Evolutionary conservation across 2,888 invertebrate genomes (phyloP), one percentile per base, ranked within the genome.

Genomic region (Athripsodes cinereus): DNA sequence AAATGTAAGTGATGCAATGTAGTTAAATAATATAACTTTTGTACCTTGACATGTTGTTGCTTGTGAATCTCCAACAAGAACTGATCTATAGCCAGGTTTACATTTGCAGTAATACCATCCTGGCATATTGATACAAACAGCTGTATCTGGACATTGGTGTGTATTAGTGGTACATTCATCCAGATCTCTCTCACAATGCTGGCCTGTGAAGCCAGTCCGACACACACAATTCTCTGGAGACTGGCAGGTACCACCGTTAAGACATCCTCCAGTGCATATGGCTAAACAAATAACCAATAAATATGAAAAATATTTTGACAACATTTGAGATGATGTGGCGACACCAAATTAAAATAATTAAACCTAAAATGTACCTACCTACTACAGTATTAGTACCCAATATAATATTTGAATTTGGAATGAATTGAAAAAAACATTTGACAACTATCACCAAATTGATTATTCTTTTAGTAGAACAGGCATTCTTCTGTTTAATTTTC

Each of bases 71-170:
- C 79, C 80, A 64, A 76, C 73, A 49, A 78, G 71, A 46, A 80
- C 79, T 60, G 83, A 81, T 19, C 83, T 81, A 75, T 87, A 93
- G 2, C 93, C 93, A 58, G 83, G 81, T 65, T 85, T 84, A 73
- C 93, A 93, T 66, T 88, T 85, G 74, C 94, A 94, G 73, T 90
- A 88, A 76, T 90, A 92, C 84, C 91, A 92, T 66, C 93, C 93
- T 47, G 91, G 91, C 81, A 88, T 88, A 75, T 93, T 93, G 73
- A 91, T 84, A 75, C 93, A 93, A 55, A 81, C 79, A 53, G 92
- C 89, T 66, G 87, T 84, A 65, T 82, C 80, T 65, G 87, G 86
- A 74, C 93, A 93, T 61, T 84, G 80, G 68, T 87, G 84, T 55
- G 83, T 76, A 63, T 84, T 83, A 64, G 83, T 79, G 18, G 81